A percentile compares a stretch with the other conserved stretches of the same genome.
These are phyloP conservation scores for Neosalanx taihuensis DNA, from an alignment of 2,797 vertebrate species.

Conservation along the genomic window DNA sequence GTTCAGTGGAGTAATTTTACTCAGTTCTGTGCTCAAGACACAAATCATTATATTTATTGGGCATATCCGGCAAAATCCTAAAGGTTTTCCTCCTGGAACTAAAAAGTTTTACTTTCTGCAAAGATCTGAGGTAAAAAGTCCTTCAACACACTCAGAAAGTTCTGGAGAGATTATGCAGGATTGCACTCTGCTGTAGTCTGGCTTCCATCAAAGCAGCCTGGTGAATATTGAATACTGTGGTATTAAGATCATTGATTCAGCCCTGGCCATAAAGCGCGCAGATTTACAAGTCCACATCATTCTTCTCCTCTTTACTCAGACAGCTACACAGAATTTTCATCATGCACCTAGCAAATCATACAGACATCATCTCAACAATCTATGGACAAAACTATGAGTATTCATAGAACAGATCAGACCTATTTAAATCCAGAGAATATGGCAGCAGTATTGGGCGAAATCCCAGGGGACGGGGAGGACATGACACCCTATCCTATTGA, in stretches of 20 bases:
- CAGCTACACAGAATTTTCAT: background rate
- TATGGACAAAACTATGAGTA: background rate
- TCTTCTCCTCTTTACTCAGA: constrained; percentile 6
- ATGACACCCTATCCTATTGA: too few species aligned
- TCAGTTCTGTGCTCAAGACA: background rate
- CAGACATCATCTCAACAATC: background rate
- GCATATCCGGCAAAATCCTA: too few species aligned
- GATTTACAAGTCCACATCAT: background rate
- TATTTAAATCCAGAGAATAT: too few species aligned
- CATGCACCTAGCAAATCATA: background rate
- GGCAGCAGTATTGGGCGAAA: too few species aligned
- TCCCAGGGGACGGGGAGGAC: too few species aligned
- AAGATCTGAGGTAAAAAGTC: too few species aligned
- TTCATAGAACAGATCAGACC: background rate
- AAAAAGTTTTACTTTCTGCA: background rate
- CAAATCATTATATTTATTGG: background rate
- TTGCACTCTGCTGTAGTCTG: background rate
- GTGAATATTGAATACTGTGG: background rate
- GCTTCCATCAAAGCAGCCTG: constrained; percentile 3
- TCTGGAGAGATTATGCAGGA: background rate
- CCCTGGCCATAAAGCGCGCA: background rate
- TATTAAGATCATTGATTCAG: constrained; percentile 20
- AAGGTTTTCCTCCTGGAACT: background rate
- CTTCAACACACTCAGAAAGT: background rate
- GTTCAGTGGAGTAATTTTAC: background rate